Evolutionary conservation across 2,888 invertebrate genomes (phyloP).

Genomic region (Caenorhabditis sp.): DNA sequence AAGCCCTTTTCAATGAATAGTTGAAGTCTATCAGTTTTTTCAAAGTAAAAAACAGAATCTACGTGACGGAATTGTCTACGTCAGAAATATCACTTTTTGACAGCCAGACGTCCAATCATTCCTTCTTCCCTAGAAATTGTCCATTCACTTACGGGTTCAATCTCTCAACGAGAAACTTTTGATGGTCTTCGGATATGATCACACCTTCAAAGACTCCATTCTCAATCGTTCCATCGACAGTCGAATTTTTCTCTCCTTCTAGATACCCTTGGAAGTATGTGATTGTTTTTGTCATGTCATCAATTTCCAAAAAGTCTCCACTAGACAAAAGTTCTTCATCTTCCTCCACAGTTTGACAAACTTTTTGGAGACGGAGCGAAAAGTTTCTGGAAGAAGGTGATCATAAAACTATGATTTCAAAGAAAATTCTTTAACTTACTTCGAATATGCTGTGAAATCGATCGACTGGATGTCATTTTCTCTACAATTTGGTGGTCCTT

Average conservation of each 20-base stretch:
- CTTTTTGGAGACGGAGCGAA: constrained; percentile 1
- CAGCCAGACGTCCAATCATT: too few species aligned
- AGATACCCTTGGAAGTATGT: constrained; percentile 7
- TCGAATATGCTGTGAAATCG: background rate
- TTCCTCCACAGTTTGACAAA: background rate
- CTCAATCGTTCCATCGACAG: constrained; percentile 9
- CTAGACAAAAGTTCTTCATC: constrained; percentile 5
- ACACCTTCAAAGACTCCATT: constrained; percentile 10
- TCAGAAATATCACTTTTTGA: too few species aligned
- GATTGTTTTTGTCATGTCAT: background rate
- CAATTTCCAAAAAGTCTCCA: background rate
- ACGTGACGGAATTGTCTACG: too few species aligned
- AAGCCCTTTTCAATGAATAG: too few species aligned
- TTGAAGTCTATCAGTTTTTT: too few species aligned
- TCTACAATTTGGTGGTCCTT: background rate
- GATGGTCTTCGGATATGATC: background rate
- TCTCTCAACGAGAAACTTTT: constrained; percentile 3
- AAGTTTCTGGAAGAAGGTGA: background rate
- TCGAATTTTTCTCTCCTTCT: constrained; percentile 8
- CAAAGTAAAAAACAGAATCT: too few species aligned
- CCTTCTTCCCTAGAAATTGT: too few species aligned
- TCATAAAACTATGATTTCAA: background rate
- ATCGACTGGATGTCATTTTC: constrained; percentile 2
- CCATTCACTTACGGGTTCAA: constrained; percentile 8
- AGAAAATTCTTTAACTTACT: background rate